Evolutionary conservation across 2,888 invertebrate genomes (phyloP), one percentile per base, ranked within the genome.

Genomic region (Beris morrisii): DNA sequence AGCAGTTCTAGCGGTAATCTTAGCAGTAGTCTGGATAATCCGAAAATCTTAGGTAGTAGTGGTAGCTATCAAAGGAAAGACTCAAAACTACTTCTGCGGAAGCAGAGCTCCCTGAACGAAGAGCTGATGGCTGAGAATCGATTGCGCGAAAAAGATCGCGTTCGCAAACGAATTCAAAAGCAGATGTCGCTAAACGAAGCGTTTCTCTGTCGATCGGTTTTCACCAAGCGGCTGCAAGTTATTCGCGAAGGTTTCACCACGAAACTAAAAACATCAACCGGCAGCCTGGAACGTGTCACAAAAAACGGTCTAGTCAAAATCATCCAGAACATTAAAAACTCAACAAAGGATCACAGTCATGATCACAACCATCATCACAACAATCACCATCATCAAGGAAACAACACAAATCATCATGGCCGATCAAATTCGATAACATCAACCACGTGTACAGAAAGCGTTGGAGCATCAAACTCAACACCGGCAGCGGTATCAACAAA

Each of bases 111-210:
- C 1, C 84, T 95, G 69, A 94, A 94, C 75, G 94, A 94, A 77
- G 94, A 94, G 77, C 82, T 93, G 12, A 92, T 94, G 89, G 93
- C 92, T 3, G 88, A 88, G n/a, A 93, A 93, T 74, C 83, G 94
- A 65, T 80, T 93, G 74, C 82, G 89, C 69, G 94, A 94, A 77
- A 93, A 93, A 74, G 93, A 93, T 76, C 84, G 85, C 56, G 86
- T 94, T 22, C 84, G 91, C 67, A 89, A 88, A 75, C 91, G 93
- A 75, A 93, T 93, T 71, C 92, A 91, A 77, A 94, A 94, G 76
- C 94, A 94, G 80, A 91, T 92, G 30, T 93, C 93, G 5, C 81
- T 94, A 12, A 93, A 94, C 76, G 94, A 94, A 78, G 92, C 94
- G 68, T 87, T 93, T 68, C 87, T 94, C 65, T 92, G 84, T 72